Evolutionary conservation across 2,888 invertebrate genomes (phyloP), one percentile per base, ranked within the genome.

Genomic region (Gerris lacustris): DNA sequence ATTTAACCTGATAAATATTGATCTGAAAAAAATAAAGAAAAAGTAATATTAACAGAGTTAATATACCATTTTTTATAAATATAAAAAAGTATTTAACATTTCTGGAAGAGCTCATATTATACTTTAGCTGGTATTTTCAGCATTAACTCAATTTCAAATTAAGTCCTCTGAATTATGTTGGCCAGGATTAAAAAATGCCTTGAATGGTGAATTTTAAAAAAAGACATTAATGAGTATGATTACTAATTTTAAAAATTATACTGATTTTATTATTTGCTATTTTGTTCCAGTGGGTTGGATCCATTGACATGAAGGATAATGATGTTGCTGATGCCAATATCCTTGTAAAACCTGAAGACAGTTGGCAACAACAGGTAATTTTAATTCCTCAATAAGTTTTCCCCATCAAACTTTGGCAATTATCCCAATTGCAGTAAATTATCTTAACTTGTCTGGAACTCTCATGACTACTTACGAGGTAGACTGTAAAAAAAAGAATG

Each of bases 291-390:
- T 94, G 93, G 92, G 94, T 94, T 69, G 90, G 90, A n/a, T 91
- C 88, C 76, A 88, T 97, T 77, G 96, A 96, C 80, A 82, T 95
- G 76, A 85, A 83, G 76, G 84, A 86, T 69, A 95, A 94, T 81
- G 92, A 92, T 0, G 84, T 87, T 72, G 98, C 98, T 15, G 94
- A 97, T 82, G 85, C 87, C 55, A 98, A 92, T 82, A 87, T 99
- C 73, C 82, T 94, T 55, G 92, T 98, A 15, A 87, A 91, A 70
- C 86, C 87, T 74, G 88, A 89, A 70, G 87, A 86, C 17, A 84
- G 85, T 68, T 92, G 96, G 88, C 82, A 86, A 63, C 87, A 90
- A 70, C 89, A 89, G 82, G 83, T 83, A 76, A 72, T 55, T 5
- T 9, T 11, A 55, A 55, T 15, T 55, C 15, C 55, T 2, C 4